A percentile compares a stretch with the other conserved stretches of the same genome.
Conservation (phyloP, 2,113 vertebrate genomes). For the Podiceps cristatus region DNA sequence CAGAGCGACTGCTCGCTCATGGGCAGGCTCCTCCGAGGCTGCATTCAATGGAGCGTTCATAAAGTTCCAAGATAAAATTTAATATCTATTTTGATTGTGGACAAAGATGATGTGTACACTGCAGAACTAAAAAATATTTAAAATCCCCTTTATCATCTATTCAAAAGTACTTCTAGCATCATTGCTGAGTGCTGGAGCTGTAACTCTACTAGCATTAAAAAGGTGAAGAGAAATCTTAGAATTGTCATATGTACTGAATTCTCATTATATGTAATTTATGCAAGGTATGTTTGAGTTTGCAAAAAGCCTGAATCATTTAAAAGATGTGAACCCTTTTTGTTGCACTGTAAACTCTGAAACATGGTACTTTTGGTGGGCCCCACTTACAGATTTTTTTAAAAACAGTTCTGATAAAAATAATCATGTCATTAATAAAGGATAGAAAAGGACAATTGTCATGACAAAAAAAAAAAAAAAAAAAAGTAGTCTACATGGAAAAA, state of each 20-base stretch:
- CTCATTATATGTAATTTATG: constrained; percentile 23
- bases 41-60: not conserved
- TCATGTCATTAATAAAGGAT: not conserved
- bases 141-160: not conserved
- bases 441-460: not conserved
- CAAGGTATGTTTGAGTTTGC: not conserved
- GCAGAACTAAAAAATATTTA: not conserved
- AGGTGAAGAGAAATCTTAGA: not conserved
- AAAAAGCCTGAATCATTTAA: not conserved
- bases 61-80: not conserved
- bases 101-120: not conserved
- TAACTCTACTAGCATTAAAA: not conserved
- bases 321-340: not conserved
- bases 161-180: not conserved
- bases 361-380: not conserved
- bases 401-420: not conserved
- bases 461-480: not conserved
- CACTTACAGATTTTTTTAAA: not conserved
- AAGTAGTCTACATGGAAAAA: not conserved
- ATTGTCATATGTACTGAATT: not conserved
- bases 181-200: not conserved
- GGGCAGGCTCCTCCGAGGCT: not conserved
- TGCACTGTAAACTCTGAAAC: not conserved
- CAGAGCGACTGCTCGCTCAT: not conserved
- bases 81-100: not conserved